Evolutionary conservation across 2,888 invertebrate species (phyloP), one percentile per base, ranked within the genome.

Genomic region (Frankliniella intonsa): DNA sequence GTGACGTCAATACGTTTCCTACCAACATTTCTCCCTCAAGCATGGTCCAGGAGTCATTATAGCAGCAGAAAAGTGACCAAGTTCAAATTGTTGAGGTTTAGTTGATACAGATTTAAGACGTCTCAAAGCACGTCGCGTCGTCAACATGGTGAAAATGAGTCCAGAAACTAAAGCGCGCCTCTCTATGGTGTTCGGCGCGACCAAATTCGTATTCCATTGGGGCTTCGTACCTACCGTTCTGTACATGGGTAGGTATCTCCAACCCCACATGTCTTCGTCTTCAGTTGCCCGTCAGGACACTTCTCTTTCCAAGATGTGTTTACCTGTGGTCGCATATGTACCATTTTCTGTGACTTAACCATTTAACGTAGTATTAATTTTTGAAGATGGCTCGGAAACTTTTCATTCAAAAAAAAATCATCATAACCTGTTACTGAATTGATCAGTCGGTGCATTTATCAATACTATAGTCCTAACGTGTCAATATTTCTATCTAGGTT

Each of bases 211-310:
- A 12, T 76, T 76, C 69, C 69, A 76, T 12, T 76, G 69, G 69
- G 69, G 69, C 22, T 76, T 76, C 9, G 69, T 76, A 12, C 69
- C 69, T 10, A 76, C 69, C 5, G 69, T 76, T 76, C 10, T 76
- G 25, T 76, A 76, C 69, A 76, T 76, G 69, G 69, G 69, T 76
- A 76, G 12, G 69, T 22, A 76, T 25, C 69, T n/a, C 62, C 55
- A 17, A 55, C 17, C 17, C 55, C 62, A 62, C 62, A 62, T 62
- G 62, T 62, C 14, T 62, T 17, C 62, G 14, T 38, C 38, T 38
- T 38, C 38, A 38, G 62, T 17, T 62, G 62, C 17, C 62, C 62
- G 3, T 5, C 5, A 38, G 38, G 38, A 38, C 38, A 38, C 2
- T 38, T 38, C 38, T 38, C 38, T 38, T 38, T 38, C 38, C 38